phyloP scores from a whole-genome alignment of 2,797 vertebrate genomes.

The Nasua narica region DNA sequence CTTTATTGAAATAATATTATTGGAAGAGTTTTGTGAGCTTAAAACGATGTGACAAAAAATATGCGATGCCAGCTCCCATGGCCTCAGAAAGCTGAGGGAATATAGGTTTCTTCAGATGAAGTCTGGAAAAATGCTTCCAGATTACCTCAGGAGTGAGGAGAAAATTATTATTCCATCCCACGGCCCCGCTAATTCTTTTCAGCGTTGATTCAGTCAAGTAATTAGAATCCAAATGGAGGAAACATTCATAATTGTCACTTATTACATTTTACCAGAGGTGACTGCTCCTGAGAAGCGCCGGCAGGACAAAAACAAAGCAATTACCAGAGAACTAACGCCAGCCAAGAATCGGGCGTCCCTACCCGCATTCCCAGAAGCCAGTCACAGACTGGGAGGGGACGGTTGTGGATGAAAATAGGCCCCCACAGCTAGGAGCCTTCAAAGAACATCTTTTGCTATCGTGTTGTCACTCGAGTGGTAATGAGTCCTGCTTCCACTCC shows the following conservation, averaged over 20 bases:
- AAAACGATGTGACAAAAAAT: conserved; percentile 68
- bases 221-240: conserved; percentile 61
- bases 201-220: conserved; percentile 61
- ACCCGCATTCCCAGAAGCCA: neutral
- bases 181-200: conserved; percentile 62
- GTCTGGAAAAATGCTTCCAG: conserved; percentile 70
- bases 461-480: neutral
- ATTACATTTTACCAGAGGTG: conserved; percentile 24
- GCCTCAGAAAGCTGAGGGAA: conserved; percentile 59
- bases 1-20: conserved; percentile 67
- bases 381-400: neutral
- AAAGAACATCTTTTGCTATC: conserved; percentile 38
- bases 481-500: conserved; percentile 15
- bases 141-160: conserved; percentile 58
- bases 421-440: conserved; percentile 7
- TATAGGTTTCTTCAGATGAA: conserved; percentile 66
- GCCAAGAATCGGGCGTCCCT: neutral
- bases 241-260: conserved; percentile 58
- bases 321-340: neutral
- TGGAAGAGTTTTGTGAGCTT: conserved; percentile 64
- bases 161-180: conserved; percentile 72
- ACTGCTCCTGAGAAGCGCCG: conserved; percentile 34
- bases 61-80: neutral
- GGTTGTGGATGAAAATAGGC: conserved; percentile 44
- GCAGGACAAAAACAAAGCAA: neutral